Evolutionary conservation across 2,888 invertebrate species (phyloP).

Genomic region (Yponomeuta plumbellus): DNA sequence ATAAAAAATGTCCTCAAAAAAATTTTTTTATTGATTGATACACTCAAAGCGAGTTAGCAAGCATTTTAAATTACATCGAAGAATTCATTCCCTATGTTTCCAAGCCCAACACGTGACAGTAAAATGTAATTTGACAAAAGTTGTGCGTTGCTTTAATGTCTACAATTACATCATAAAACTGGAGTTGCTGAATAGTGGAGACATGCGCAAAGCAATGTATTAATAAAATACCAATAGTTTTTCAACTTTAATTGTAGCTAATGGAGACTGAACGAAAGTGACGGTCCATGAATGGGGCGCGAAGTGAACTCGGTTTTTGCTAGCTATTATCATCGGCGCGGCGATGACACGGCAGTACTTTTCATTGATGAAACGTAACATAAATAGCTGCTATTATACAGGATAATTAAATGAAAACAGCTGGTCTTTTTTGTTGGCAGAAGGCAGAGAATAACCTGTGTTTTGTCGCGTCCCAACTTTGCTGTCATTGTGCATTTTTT

Average conservation of each 20-base stretch:
- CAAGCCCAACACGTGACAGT: no score
- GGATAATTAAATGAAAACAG: slow-evolving; percentile 1
- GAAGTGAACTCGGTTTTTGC: slow-evolving; percentile 2
- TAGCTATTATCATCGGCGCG: neutral
- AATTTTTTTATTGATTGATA: no score
- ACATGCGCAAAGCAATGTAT: neutral
- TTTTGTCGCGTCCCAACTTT: neutral
- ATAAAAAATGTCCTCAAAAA: no score
- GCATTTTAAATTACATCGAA: no score
- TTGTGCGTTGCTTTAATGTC: no score
- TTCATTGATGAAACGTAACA: neutral
- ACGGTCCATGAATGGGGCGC: slow-evolving; percentile 30
- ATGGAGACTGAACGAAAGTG: slow-evolving; percentile 54
- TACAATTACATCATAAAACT: no score
- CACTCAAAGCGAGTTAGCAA: no score
- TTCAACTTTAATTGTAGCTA: slow-evolving; percentile 44
- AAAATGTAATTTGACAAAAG: no score
- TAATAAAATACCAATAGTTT: neutral
- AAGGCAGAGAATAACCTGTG: neutral
- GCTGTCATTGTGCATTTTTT: neutral
- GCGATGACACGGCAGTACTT: slow-evolving; percentile 1
- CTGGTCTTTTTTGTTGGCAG: neutral
- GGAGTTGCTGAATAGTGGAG: neutral
- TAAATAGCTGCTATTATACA: neutral
- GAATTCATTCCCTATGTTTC: no score